These are phyloP conservation scores for Bibio marci DNA, from an alignment of 2,888 invertebrate genomes.

Conservation along the genomic window DNA sequence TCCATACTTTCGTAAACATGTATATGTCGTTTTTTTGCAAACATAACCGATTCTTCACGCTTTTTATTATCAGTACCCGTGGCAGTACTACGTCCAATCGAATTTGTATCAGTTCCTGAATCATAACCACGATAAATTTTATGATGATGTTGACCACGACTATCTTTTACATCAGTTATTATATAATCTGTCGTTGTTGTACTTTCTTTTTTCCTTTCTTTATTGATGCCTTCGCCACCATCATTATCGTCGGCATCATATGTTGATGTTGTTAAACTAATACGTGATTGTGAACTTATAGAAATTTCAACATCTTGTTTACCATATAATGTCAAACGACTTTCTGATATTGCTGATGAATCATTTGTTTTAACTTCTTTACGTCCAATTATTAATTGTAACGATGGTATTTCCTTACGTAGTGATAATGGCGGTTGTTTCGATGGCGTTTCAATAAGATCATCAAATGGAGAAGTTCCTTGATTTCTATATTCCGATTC, in stretches of 20 bases:
- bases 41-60: conserved; percentile 33
- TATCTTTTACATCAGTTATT: conserved; percentile 26
- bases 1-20: conserved; percentile 31
- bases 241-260: conserved; percentile 1
- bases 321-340: conserved; percentile 33
- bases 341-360: conserved; percentile 34
- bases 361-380: conserved; percentile 35
- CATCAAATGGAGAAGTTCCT: conserved; percentile 12
- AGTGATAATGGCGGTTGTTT: background rate
- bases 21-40: conserved; percentile 33
- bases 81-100: conserved; percentile 4
- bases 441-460: background rate
- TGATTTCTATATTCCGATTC: conserved; percentile 6
- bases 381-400: conserved; percentile 34
- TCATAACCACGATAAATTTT: conserved; percentile 11
- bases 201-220: conserved; percentile 1
- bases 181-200: conserved; percentile 32
- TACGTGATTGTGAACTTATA: conserved; percentile 34
- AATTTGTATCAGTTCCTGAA: conserved; percentile 10
- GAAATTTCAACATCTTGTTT: conserved; percentile 37
- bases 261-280: conserved; percentile 30
- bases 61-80: conserved; percentile 20
- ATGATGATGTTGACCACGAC: conserved; percentile 16
- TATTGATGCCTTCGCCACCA: conserved; percentile 5
- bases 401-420: conserved; percentile 15